Base-by-base conservation (phyloP, 2,888 invertebrate genomes). In the Abrostola triplasia region DNA sequence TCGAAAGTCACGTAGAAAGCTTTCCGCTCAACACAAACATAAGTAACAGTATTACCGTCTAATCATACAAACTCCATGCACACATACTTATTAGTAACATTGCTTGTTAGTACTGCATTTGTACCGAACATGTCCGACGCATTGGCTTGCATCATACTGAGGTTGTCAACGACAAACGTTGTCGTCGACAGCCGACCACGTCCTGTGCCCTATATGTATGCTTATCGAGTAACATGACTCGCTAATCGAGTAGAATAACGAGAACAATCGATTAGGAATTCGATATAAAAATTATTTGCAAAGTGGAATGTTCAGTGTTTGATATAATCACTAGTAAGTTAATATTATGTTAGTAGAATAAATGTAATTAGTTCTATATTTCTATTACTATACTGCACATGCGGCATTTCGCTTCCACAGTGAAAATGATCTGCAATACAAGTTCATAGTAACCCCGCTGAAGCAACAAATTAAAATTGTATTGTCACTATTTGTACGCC, bases 71-170 rank as follows among this genome's bases (percentile, higher is more conserved):
- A 37, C 36, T n/a, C 36, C 41, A 36, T 50, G 54, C 8, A 51
- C 37, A 51, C 37, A 57, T 50, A 13, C 76, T 64, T 59, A 72
- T 70, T 73, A 70, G 65, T 80, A 73, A 73, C 73, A 62, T 24
- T 24, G 24, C 24, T 24, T 24, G 24, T 24, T 24, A 71, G 67
- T 70, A 40, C 24, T 64, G 66, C 58, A 80, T 79, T 80, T 76
- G 81, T 76, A 64, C 66, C 49, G 58, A 50, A 55, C 71, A 76
- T 70, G 81, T 73, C 65, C 66, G 62, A 73, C 69, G 68, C 73
- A 76, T 77, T 82, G 59, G 64, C 81, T 82, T 79, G 79, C 81
- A 73, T 76, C 81, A 82, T 73, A 76, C 62, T 67, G 64, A 72
- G 67, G 75, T 77, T 81, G 82, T 82, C 83, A 79, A 76, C 74